Percentiles rank a stretch among this genome's conserved stretches.
These are phyloP conservation scores for Dione juno DNA, from an alignment of 2,888 invertebrate genomes.

Conservation along the genomic window DNA sequence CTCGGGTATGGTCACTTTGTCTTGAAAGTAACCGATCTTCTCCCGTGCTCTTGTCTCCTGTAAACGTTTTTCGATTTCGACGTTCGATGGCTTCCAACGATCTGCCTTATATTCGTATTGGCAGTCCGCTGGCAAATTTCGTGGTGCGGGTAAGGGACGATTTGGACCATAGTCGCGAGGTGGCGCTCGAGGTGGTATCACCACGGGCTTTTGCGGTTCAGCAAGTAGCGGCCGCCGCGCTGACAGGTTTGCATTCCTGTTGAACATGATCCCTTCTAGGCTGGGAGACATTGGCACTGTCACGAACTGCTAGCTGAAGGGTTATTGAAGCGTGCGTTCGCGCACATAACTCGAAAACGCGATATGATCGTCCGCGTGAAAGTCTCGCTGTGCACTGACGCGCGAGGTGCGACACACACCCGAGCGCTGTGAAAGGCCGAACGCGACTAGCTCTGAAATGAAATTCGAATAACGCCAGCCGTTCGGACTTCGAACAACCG, in stretches of 20 bases:
- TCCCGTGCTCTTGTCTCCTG: slow-evolving; percentile 74
- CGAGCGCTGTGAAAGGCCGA: slow-evolving; percentile 51
- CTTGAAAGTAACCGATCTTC: slow-evolving; percentile 79
- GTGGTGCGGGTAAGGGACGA: slow-evolving; percentile 67
- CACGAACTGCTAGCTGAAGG: slow-evolving; percentile 62
- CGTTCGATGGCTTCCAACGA: slow-evolving; percentile 79
- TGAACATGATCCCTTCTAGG: slow-evolving; percentile 80
- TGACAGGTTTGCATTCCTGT: slow-evolving; percentile 76
- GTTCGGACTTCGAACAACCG: slow-evolving; percentile 46
- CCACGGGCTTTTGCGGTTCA: slow-evolving; percentile 76
- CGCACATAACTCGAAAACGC: slow-evolving; percentile 73
- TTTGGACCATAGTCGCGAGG: slow-evolving; percentile 73
- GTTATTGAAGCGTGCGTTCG: slow-evolving; percentile 69
- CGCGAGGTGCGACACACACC: slow-evolving; percentile 54
- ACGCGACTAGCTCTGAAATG: slow-evolving; percentile 62
- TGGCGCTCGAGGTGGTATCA: slow-evolving; percentile 75
- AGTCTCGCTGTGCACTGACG: slow-evolving; percentile 54
- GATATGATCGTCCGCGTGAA: slow-evolving; percentile 59
- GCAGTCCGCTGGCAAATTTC: slow-evolving; percentile 62
- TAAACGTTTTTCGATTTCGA: slow-evolving; percentile 75
- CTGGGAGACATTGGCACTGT: slow-evolving; percentile 82
- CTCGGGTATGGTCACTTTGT: slow-evolving; percentile 74
- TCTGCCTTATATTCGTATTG: slow-evolving; percentile 69
- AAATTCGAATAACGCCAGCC: slow-evolving; percentile 44
- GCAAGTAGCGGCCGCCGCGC: slow-evolving; percentile 79